Evolutionary conservation across 2,888 invertebrate genomes (phyloP).

Genomic region (Temnothorax rugatulus): DNA sequence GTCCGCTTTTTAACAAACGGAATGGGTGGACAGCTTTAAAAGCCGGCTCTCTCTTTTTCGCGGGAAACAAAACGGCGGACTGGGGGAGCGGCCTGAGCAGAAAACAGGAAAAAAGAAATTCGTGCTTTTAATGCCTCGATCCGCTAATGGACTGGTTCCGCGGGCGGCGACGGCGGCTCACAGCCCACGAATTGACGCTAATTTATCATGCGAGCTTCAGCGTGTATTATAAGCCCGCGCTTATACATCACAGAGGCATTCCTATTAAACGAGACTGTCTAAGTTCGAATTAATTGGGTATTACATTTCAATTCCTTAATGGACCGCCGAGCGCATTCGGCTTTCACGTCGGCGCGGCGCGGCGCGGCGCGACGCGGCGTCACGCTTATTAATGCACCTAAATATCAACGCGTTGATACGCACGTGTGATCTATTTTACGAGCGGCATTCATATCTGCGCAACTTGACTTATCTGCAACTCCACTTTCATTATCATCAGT

Average conservation of each 20-base stretch:
- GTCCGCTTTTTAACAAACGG: constrained; percentile 32
- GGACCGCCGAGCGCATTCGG: neutral
- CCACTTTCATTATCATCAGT: constrained; percentile 24
- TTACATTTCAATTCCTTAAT: constrained; percentile 45
- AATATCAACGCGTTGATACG: neutral
- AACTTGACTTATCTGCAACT: neutral
- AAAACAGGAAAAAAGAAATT: constrained; percentile 47
- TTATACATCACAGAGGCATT: neutral
- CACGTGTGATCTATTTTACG: constrained; percentile 1
- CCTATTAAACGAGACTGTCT: constrained; percentile 33
- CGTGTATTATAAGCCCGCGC: constrained; percentile 2
- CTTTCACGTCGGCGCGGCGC: neutral
- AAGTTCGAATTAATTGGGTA: constrained; percentile 33
- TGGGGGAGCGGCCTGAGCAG: neutral
- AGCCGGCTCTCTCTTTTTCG: constrained; percentile 1
- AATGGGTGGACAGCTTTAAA: constrained; percentile 28
- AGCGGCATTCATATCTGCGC: neutral
- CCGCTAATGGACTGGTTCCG: constrained; percentile 65
- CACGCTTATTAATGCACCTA: neutral
- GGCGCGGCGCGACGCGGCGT: no score
- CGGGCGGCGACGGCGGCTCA: constrained; percentile 3
- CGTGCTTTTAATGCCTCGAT: constrained; percentile 59
- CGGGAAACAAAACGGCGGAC: constrained; percentile 39
- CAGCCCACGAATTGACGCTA: constrained; percentile 57
- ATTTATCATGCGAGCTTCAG: constrained; percentile 55